phyloP scores from a whole-genome alignment of 2,797 vertebrate species.

The Chelonia mydas region DNA sequence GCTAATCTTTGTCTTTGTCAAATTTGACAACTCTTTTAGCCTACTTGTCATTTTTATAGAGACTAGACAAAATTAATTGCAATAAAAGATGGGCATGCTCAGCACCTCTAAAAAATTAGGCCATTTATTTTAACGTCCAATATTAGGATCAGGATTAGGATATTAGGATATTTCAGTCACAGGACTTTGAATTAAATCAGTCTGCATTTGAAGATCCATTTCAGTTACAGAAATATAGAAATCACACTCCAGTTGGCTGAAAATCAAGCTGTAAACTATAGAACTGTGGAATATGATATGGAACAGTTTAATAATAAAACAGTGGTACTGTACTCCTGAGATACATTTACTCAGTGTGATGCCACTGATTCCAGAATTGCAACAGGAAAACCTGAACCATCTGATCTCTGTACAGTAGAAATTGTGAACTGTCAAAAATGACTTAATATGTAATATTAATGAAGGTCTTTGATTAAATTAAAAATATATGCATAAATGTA shows the following conservation, averaged over 20 bases:
- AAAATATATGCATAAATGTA: not conserved
- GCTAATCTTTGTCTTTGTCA: not conserved
- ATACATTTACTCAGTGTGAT: not conserved
- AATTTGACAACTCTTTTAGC: not conserved
- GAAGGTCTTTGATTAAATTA: not conserved
- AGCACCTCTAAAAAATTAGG: not conserved
- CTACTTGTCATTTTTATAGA: not conserved
- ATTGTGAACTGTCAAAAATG: slow-evolving; percentile 1
- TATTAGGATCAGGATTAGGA: not conserved
- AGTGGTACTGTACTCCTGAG: not conserved
- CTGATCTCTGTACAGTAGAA: not conserved
- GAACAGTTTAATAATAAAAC: not conserved
- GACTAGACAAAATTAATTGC: not conserved
- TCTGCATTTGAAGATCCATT: not conserved
- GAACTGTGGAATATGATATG: not conserved
- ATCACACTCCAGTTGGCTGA: not conserved
- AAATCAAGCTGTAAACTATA: not conserved
- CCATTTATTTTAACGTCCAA: not conserved
- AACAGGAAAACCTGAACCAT: not conserved
- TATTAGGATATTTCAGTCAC: not conserved
- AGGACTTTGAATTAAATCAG: not conserved
- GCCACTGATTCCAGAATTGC: not conserved
- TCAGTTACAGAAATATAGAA: not conserved
- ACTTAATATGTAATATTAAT: not conserved
- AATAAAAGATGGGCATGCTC: not conserved